A percentile compares a stretch with the other conserved stretches of the same genome.
Evolutionary conservation across 2,888 invertebrate genomes (phyloP).

Genomic region (Coelinius sp.): DNA sequence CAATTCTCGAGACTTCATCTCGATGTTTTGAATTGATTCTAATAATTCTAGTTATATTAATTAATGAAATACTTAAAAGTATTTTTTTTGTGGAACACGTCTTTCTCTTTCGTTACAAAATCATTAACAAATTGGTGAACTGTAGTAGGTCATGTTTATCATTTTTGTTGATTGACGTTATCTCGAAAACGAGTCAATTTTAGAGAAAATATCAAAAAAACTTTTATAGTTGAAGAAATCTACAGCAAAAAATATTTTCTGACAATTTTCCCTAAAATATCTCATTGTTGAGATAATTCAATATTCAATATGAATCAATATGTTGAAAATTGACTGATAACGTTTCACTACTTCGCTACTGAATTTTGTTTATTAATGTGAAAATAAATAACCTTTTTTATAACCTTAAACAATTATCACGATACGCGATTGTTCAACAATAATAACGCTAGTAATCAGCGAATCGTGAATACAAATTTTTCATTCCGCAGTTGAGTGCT

Average conservation of each 20-base stretch:
- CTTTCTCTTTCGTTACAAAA: neutral
- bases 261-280: no score
- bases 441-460: slow-evolving; percentile 15
- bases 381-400: slow-evolving; percentile 30
- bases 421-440: slow-evolving; percentile 19
- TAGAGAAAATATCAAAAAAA: neutral
- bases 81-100: neutral
- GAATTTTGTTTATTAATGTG: neutral
- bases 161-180: neutral
- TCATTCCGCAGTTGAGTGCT: slow-evolving; percentile 15
- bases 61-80: neutral
- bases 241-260: neutral
- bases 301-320: neutral
- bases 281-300: neutral
- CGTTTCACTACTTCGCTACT: neutral
- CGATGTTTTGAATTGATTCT: neutral
- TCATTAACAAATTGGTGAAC: neutral
- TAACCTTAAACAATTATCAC: slow-evolving; percentile 28
- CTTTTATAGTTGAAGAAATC: no score
- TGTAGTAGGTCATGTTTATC: neutral
- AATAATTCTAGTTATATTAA: neutral
- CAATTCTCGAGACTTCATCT: slow-evolving; percentile 1
- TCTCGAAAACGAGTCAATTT: neutral
- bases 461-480: slow-evolving; percentile 6
- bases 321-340: neutral